Evolutionary conservation across 2,888 invertebrate species (phyloP), one percentile per base, ranked within the genome.

Genomic region (Drosophila lacicola): DNA sequence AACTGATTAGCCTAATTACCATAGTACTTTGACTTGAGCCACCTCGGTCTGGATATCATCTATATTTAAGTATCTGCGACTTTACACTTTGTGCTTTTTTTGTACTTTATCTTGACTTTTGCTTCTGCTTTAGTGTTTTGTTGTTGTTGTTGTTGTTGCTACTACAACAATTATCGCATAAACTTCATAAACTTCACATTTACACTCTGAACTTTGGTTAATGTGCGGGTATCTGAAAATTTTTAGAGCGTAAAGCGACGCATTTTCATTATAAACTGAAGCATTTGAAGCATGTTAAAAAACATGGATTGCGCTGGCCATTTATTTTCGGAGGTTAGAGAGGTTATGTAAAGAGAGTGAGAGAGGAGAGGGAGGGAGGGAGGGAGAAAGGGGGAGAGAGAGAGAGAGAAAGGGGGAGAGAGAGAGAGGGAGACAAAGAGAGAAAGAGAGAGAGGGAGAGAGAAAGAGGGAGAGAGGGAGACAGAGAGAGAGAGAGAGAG

Each of bases 241-340:
- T 69, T 83, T 62, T 51, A 79, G 87, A 84, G 83, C 83, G 83
- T 81, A 83, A 86, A 84, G 79, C 72, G 47, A 69, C 60, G 64
- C 69, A 21, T 72, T 83, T 80, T 69, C 46, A 62, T 74, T 69
- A 62, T 34, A 54, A 76, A 57, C 61, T 53, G 53, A 70, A 55
- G 56, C 64, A 70, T 78, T 85, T 71, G 80, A 78, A 78, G 82
- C 85, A 82, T 82, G 80, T 75, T 68, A 78, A 81, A 70, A 41
- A 50, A 68, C 14, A n/a, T 36, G 34, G 33, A 39, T 25, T 29
- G 41, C 41, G 53, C 25, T 55, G 4, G 29, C 41, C 34, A 50
- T 41, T 49, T 37, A 56, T 25, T 41, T 46, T 34, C 21, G 60
- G 34, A 50, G 58, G 45, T 46, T 55, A 33, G 62, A 69, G 51